Conservation (phyloP, 2,888 invertebrate species). For the Mechanitis mazaeus region DNA sequence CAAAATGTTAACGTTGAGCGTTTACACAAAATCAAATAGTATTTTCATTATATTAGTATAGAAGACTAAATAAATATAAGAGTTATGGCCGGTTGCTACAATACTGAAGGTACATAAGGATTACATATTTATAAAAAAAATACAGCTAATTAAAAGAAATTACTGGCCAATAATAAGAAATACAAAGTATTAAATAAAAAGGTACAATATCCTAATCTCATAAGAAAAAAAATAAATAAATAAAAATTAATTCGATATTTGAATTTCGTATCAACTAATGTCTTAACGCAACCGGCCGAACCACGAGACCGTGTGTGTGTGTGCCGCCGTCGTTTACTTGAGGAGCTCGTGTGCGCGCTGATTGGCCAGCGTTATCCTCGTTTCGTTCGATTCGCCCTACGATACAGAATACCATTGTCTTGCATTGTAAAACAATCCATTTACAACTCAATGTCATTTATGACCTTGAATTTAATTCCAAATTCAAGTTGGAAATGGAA, state of each 20-base stretch:
- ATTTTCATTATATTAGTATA: neutral
- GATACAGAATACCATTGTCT: conserved; percentile 55
- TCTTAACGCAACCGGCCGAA: conserved; percentile 30
- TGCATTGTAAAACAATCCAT: conserved; percentile 42
- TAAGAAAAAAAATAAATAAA: neutral
- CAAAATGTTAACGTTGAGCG: conserved; percentile 23
- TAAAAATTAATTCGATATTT: conserved; percentile 2
- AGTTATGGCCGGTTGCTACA: conserved; percentile 10
- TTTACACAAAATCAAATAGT: conserved; percentile 21
- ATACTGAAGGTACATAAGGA: neutral
- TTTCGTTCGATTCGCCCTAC: conserved; percentile 91
- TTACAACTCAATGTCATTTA: conserved; percentile 13
- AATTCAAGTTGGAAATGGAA: neutral
- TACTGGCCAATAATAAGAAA: neutral
- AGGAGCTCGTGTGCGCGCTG: conserved; percentile 97
- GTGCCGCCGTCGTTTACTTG: conserved; percentile 81
- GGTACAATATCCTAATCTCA: neutral
- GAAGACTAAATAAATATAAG: conserved; percentile 1
- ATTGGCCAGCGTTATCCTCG: conserved; percentile 97
- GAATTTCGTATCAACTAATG: conserved; percentile 13
- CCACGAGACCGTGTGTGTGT: conserved; percentile 63
- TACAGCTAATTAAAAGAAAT: neutral
- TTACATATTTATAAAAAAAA: neutral
- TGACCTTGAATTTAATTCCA: conserved; percentile 2
- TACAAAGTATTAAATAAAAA: neutral